A percentile compares a stretch with the other conserved stretches of the same genome.
phyloP scores from a whole-genome alignment of 1,140 invertebrate species.

The Lysiphlebus fabarum region DNA sequence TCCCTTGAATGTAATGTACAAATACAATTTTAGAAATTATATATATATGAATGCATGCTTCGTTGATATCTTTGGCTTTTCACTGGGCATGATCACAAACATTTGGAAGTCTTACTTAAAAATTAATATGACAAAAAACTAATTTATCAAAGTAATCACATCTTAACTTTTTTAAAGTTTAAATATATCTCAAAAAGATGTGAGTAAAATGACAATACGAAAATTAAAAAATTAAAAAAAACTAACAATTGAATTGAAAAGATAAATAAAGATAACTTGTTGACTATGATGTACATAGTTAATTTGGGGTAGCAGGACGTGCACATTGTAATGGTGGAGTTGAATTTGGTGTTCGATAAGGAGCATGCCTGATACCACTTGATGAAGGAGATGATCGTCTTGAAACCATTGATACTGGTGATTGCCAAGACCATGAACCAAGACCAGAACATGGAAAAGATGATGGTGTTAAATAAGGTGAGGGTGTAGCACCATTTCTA shows the following conservation, averaged over 20 bases:
- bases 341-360: constrained; percentile 43
- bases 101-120: too few relatives aligned
- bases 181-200: background rate
- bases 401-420: constrained; percentile 44
- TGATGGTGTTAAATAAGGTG: constrained; percentile 36
- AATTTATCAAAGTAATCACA: too few relatives aligned
- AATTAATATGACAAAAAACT: too few relatives aligned
- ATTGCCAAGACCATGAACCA: constrained; percentile 52
- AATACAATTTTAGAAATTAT: too few relatives aligned
- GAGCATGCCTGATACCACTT: constrained; percentile 45
- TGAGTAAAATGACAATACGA: constrained; percentile 5
- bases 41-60: too few relatives aligned
- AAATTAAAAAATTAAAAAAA: background rate
- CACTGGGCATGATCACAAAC: too few relatives aligned
- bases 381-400: constrained; percentile 46
- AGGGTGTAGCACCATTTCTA: constrained; percentile 35
- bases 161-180: too few relatives aligned
- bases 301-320: constrained; percentile 46
- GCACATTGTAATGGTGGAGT: constrained; percentile 41
- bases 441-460: constrained; percentile 45
- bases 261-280: background rate
- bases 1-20: too few relatives aligned
- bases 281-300: constrained; percentile 32
- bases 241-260: background rate
- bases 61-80: too few relatives aligned